Percentiles rank a stretch among this genome's conserved stretches.
Evolutionary conservation across 2,888 invertebrate genomes (phyloP).

Genomic region (Sepiola atlantica): DNA sequence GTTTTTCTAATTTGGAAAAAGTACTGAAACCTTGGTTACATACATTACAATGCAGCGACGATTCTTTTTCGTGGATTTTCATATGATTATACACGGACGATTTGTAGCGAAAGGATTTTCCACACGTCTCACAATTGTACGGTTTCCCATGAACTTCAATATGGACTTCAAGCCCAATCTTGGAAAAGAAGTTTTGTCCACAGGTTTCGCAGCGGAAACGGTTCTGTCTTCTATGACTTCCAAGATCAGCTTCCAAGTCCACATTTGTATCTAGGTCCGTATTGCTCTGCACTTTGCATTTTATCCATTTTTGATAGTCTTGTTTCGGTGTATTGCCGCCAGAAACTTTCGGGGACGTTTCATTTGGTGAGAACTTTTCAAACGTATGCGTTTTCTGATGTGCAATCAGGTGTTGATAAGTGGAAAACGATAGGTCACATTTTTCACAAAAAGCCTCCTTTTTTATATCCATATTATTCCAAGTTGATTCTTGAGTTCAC

Average conservation of each 20-base stretch:
- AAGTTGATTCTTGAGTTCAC: too few species aligned
- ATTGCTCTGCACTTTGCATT: background rate
- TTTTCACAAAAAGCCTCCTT: background rate
- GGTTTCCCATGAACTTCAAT: background rate
- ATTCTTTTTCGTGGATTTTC: background rate
- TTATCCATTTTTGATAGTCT: background rate
- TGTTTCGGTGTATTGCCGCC: background rate
- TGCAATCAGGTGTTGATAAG: background rate
- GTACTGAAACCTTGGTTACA: background rate
- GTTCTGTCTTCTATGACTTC: background rate
- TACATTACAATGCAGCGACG: background rate
- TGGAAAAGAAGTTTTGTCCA: slow-evolving; percentile 24
- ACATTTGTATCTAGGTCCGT: background rate
- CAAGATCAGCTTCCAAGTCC: background rate
- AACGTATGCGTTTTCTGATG: background rate
- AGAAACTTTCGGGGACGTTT: background rate
- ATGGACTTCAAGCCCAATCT: background rate
- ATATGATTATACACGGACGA: background rate
- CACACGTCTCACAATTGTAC: slow-evolving; percentile 33
- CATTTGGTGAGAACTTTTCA: background rate
- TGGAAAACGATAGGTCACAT: background rate
- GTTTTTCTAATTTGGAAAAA: background rate
- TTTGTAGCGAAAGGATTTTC: background rate
- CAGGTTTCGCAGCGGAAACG: background rate
- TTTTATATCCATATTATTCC: background rate